These are phyloP conservation scores for Bufo bufo DNA, from an alignment of 2,113 vertebrate genomes.

Conservation along the genomic window DNA sequence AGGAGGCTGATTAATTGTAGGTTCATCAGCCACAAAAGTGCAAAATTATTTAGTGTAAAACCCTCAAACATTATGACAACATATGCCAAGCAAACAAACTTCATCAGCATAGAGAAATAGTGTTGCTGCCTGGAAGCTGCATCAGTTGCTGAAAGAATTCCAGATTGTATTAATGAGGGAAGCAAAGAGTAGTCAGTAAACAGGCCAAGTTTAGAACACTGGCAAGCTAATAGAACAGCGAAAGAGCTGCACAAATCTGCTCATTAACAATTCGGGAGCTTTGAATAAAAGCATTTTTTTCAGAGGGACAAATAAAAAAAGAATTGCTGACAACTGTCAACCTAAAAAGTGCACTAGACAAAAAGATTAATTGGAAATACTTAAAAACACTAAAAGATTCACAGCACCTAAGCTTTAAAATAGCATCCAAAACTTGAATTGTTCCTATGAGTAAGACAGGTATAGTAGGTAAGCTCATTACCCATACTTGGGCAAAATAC, in stretches of 20 bases:
- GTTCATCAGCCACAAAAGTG: slow-evolving; percentile 1
- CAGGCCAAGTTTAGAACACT: not conserved
- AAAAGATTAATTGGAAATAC: too few species aligned
- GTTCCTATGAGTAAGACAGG: too few species aligned
- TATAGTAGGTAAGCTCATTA: too few species aligned
- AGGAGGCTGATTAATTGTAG: not conserved
- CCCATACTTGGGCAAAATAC: too few species aligned
- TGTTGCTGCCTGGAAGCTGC: not conserved
- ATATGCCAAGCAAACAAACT: slow-evolving; percentile 9
- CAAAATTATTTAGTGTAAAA: slow-evolving; percentile 20
- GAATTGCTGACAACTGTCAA: not conserved
- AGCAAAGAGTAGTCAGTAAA: slow-evolving; percentile 10
- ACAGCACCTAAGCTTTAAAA: too few species aligned
- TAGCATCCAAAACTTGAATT: too few species aligned
- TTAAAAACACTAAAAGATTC: too few species aligned
- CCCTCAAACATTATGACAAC: not conserved
- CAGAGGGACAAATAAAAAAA: not conserved
- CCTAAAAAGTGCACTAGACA: not conserved
- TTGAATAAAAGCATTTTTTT: not conserved
- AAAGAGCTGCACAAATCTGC: not conserved
- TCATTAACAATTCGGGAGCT: not conserved
- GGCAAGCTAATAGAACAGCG: not conserved
- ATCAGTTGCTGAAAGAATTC: not conserved
- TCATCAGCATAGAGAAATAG: not conserved
- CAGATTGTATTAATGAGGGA: slow-evolving; percentile 6